phyloP scores from a whole-genome alignment of 2,888 invertebrate genomes.

The Tachina lurida region DNA sequence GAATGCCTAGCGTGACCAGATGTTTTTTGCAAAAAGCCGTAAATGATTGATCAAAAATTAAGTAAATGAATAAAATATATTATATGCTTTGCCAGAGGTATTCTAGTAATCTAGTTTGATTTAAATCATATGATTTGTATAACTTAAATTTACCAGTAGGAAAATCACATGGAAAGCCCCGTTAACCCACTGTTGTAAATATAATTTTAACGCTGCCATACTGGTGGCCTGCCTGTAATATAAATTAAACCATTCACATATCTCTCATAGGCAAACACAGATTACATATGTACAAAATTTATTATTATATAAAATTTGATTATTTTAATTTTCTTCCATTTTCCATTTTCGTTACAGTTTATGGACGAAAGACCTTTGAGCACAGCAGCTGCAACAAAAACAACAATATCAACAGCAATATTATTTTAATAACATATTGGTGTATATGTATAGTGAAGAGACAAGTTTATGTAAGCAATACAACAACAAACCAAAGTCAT shows the following conservation, averaged over 20 bases:
- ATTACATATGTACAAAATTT: slow-evolving; percentile 8
- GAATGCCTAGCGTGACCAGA: too few relatives aligned
- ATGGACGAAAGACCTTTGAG: slow-evolving; percentile 45
- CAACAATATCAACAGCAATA: slow-evolving; percentile 8
- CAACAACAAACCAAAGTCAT: slow-evolving; percentile 5
- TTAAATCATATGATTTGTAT: too few relatives aligned
- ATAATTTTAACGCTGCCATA: neutral
- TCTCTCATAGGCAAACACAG: too few relatives aligned
- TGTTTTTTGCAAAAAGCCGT: too few relatives aligned
- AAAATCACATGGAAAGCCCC: too few relatives aligned
- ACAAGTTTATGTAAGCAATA: slow-evolving; percentile 30
- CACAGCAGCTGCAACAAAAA: slow-evolving; percentile 5
- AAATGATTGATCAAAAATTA: too few relatives aligned
- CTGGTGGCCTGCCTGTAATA: neutral
- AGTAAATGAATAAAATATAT: too few relatives aligned
- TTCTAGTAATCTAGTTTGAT: too few relatives aligned
- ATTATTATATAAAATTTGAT: slow-evolving; percentile 9
- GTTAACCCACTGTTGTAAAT: neutral
- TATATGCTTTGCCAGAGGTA: too few relatives aligned
- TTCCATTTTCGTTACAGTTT: slow-evolving; percentile 51
- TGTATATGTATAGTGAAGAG: slow-evolving; percentile 2
- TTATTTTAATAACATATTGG: slow-evolving; percentile 13
- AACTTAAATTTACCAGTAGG: too few relatives aligned
- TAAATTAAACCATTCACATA: neutral
- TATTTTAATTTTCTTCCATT: neutral